Evolutionary conservation across 2,113 vertebrate genomes (phyloP), one percentile per base, ranked within the genome.

Genomic region (Larimichthys crocea): DNA sequence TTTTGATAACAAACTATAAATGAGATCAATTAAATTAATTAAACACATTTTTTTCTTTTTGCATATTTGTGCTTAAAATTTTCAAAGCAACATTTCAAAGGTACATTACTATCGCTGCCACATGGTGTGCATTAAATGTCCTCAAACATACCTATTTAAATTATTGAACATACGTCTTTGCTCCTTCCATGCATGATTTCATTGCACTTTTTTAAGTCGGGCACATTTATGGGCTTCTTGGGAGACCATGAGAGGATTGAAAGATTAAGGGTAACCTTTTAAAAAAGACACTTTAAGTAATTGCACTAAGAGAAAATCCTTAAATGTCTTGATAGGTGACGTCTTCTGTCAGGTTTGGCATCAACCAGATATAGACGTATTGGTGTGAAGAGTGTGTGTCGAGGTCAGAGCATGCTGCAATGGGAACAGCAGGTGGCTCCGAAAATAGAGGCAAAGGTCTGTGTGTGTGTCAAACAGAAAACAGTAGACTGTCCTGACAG

Each of bases 361-460:
- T 31, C 48, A 35, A 59, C 49, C 16, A 7, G 5, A 71, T 46
- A 69, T 10, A 76, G 66, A 29, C 19, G 50, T 64, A 11, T 64
- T 42, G 29, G n/a, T 14, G 59, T 26, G 40, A 61, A 19, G 26
- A 5, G 40, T 29, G 29, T 48, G 49, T 10, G 35, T 26, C 26
- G 26, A 26, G 24, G 66, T 48, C n/a, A 26, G 29, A 67, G 42
- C 1, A 3, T 61, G 35, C 46, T 29, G 56, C 46, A 66, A 66
- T 4, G 57, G 57, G 14, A 60, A 75, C 79, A 74, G 74, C 80
- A 82, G 70, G 60, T 86, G 52, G 63, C 12, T 79, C 76, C 14
- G 31, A 48, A 83, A 87, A 85, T 83, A 73, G 52, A 69, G 16
- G 40, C 12, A 60, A 64, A 69, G 17, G n/a, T 83, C 65, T 71